Conservation (phyloP, 2,113 vertebrate species). For the Mirza zaza region DNA sequence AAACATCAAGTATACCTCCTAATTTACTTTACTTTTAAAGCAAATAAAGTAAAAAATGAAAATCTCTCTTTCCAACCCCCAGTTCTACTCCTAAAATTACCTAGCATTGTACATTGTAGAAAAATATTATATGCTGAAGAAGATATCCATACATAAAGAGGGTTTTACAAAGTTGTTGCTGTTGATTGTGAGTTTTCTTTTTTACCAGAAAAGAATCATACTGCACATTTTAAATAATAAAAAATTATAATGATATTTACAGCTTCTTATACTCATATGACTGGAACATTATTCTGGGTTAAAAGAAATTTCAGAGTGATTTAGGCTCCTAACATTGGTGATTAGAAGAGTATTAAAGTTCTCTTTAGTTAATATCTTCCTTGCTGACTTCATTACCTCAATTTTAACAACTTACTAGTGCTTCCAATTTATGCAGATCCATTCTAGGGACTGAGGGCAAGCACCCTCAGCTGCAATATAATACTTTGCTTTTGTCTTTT, state of each 20-base stretch:
- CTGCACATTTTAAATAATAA: background rate
- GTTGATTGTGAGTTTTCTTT: background rate
- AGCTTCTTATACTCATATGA: background rate
- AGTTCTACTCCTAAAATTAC: background rate
- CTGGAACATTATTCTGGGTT: background rate
- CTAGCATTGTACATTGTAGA: background rate
- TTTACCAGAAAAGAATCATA: background rate
- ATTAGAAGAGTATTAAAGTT: background rate
- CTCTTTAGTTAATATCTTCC: background rate
- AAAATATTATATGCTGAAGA: background rate
- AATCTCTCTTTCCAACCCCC: accelerated
- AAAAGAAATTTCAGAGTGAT: background rate
- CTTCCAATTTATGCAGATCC: background rate
- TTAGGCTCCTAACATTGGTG: background rate
- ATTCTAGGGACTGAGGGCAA: background rate
- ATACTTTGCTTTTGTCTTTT: background rate
- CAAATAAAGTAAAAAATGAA: background rate
- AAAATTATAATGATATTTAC: background rate
- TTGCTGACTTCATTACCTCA: background rate
- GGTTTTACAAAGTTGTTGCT: background rate
- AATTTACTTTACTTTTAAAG: background rate
- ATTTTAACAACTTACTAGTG: background rate
- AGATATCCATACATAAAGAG: background rate
- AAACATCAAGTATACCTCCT: background rate
- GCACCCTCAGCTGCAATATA: background rate